phyloP scores from a whole-genome alignment of 2,797 vertebrate species.

The Melanogrammus aeglefinus region DNA sequence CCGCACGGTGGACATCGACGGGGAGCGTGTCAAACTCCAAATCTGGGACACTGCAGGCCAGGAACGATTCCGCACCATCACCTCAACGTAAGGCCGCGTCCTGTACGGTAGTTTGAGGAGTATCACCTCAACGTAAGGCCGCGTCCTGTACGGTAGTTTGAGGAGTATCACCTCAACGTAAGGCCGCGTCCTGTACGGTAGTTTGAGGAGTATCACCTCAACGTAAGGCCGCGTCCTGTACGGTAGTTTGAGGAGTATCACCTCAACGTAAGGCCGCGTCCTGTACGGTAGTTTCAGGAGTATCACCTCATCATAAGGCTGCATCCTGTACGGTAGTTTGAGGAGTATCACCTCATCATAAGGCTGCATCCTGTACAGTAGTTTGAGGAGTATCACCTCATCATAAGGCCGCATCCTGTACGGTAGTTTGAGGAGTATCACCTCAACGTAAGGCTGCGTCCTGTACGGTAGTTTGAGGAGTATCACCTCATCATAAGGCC shows the following conservation, averaged over 20 bases:
- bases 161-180: constrained; percentile 72
- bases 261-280: no score
- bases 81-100: constrained; percentile 69
- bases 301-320: no score
- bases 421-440: constrained; percentile 64
- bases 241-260: neutral
- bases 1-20: constrained; percentile 80
- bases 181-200: neutral
- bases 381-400: constrained; percentile 72
- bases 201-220: constrained; percentile 72
- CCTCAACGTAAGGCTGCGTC: constrained; percentile 43
- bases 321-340: no score
- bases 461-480: constrained; percentile 39
- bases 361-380: neutral
- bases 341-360: constrained; percentile 77
- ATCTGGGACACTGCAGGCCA: constrained; percentile 84
- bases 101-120: constrained; percentile 38
- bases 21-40: constrained; percentile 83
- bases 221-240: neutral
- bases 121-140: constrained; percentile 78
- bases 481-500: constrained; percentile 66
- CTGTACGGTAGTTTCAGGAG: neutral
- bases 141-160: neutral
- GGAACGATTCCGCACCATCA: constrained; percentile 81
- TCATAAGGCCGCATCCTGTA: constrained; percentile 58